A percentile compares a stretch with the other conserved stretches of the same genome.
These are phyloP conservation scores for Glaucomys volans DNA, from an alignment of 2,113 vertebrate species.

Conservation along the genomic window DNA sequence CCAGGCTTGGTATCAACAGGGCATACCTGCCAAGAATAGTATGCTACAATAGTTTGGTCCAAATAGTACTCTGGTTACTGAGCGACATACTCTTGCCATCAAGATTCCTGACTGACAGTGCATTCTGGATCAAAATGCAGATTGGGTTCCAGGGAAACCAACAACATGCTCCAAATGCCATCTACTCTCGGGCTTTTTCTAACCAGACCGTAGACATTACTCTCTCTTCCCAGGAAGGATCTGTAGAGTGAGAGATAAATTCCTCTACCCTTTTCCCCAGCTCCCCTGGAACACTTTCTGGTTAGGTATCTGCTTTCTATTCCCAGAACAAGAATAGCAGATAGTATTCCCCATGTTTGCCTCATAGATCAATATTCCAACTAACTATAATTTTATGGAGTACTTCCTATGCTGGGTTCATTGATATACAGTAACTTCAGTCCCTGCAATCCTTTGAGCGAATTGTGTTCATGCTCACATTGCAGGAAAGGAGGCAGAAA, in stretches of 20 bases:
- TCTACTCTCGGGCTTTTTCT: background rate
- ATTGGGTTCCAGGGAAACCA: background rate
- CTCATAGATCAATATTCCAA: slow-evolving; percentile 4
- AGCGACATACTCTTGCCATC: background rate
- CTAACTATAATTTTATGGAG: background rate
- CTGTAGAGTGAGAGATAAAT: background rate
- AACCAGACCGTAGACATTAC: background rate
- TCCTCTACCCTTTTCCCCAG: too few species aligned
- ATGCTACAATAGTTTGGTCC: slow-evolving; percentile 10
- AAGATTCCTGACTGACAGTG: slow-evolving; percentile 1
- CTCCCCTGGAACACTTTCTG: background rate
- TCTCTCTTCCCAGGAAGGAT: background rate
- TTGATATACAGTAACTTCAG: background rate
- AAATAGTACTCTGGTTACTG: slow-evolving; percentile 52
- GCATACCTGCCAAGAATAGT: slow-evolving; percentile 59
- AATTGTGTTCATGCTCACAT: background rate
- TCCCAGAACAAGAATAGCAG: background rate
- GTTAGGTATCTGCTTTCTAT: background rate
- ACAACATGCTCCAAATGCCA: background rate
- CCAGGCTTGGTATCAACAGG: slow-evolving; percentile 15
- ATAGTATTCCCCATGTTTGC: background rate
- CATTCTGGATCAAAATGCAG: background rate
- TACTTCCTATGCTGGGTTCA: background rate
- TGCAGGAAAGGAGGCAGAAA: background rate
- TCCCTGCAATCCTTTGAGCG: background rate